Conservation (phyloP, 2,113 vertebrate species). For the Lampris megalopsis region DNA sequence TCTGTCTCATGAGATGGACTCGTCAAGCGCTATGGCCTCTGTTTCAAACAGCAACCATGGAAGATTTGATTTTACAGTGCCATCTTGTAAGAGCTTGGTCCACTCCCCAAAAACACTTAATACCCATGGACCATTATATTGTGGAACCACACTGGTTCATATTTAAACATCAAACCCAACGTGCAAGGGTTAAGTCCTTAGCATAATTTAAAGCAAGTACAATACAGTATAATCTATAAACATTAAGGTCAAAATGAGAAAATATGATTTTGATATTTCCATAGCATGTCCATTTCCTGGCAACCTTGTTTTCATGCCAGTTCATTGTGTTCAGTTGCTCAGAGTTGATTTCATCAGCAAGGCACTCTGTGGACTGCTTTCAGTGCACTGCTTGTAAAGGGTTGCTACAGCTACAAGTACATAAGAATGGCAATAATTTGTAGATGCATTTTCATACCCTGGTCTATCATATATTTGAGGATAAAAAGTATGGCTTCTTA, state of each 20-base stretch:
- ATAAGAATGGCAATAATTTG: slow-evolving; percentile 54
- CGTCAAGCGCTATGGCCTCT: slow-evolving; percentile 54
- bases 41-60: slow-evolving; percentile 55
- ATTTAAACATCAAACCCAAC: slow-evolving; percentile 52
- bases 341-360: slow-evolving; percentile 61
- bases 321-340: slow-evolving; percentile 38
- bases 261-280: slow-evolving; percentile 57
- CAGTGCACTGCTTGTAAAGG: slow-evolving; percentile 74
- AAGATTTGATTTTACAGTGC: slow-evolving; percentile 45
- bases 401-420: slow-evolving; percentile 60
- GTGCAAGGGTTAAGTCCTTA: slow-evolving; percentile 28
- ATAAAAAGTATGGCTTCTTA: slow-evolving; percentile 79
- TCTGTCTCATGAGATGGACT: slow-evolving; percentile 57
- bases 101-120: slow-evolving; percentile 54
- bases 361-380: slow-evolving; percentile 74
- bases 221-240: slow-evolving; percentile 70
- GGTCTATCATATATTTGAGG: slow-evolving; percentile 60
- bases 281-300: slow-evolving; percentile 51
- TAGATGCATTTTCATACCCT: slow-evolving; percentile 56
- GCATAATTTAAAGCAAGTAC: slow-evolving; percentile 76
- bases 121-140: slow-evolving; percentile 41
- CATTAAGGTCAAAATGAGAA: slow-evolving; percentile 61
- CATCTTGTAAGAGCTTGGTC: slow-evolving; percentile 37
- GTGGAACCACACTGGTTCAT: slow-evolving; percentile 44
- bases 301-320: slow-evolving; percentile 42